Base-by-base conservation (phyloP, 2,113 vertebrate species). In the Ceuthmochares aereus region DNA sequence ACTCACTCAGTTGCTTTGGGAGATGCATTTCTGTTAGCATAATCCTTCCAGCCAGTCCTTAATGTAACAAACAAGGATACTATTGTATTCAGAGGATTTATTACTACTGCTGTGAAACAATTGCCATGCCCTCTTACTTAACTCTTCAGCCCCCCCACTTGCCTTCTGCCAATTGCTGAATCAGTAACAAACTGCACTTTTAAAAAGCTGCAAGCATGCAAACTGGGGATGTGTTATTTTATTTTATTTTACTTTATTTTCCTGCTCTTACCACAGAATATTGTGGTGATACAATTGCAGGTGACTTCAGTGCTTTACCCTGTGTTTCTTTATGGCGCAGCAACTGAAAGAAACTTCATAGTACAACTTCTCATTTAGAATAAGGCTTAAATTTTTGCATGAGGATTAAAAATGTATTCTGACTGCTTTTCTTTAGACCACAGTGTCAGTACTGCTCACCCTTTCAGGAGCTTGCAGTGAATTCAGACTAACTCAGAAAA, bases 61-160 rank as follows among this genome's bases (percentile, higher is more conserved):
- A 96, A 79, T 84, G 74, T 59, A 88, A 69, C 83, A 89, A 49
- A 97, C 94, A 95, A 96, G 87, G 89, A 76, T 84, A 45, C 76
- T 68, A 60, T 96, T 96, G 94, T 97, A 94, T 89, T 68, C 1
- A 0, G 42, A 81, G 69, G 84, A 93, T 89, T 96, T 97, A 96
- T 95, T 92, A 67, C 69, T 92, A 4, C 63, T 91, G 51, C 81
- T 91, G 78, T 76, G 79, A 68, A 95, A 84, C 74, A 86, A 85
- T 72, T 84, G 81, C 87, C 55, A 12, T 80, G 63, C 67, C 2
- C 0, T 85, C 45, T 83, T 72, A 36, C 43, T 96, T 96, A 96
- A 93, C 85, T 87, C 88, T 97, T 95, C 3, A 10, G 3, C 47
- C 95, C 66, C 66, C 83, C 30, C n/a, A 59, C n/a, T 79, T 78